Percentiles rank a stretch among this genome's conserved stretches.
Conservation (phyloP, 1,140 invertebrate species). For the Goniozus legneri region DNA sequence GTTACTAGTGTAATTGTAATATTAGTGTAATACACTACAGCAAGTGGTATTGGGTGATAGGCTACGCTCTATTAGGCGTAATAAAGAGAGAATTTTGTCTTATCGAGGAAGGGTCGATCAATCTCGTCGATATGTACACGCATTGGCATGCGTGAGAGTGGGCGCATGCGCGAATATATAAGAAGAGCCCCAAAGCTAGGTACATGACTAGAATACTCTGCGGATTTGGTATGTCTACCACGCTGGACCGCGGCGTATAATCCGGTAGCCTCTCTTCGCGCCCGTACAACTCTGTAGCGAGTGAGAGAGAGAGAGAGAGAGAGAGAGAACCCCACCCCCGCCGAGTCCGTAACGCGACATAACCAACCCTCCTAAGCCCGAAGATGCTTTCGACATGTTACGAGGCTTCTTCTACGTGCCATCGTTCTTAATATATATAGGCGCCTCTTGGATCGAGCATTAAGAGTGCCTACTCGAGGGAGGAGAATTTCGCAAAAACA, state of each 20-base stretch:
- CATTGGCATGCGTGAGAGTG: background rate
- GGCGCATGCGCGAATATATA: background rate
- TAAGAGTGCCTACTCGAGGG: too few species aligned
- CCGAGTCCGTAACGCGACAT: slow-evolving; percentile 12
- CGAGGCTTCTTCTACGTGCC: background rate
- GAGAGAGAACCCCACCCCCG: slow-evolving; percentile 14
- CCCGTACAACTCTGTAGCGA: too few species aligned
- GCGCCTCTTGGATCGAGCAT: too few species aligned
- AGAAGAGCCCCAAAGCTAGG: slow-evolving; percentile 13
- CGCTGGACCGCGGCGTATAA: slow-evolving; percentile 43
- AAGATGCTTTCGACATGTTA: background rate
- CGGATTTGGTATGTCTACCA: slow-evolving; percentile 52
- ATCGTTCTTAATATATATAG: too few species aligned
- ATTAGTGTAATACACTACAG: too few species aligned
- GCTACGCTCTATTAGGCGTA: slow-evolving; percentile 23
- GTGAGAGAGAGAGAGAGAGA: too few species aligned
- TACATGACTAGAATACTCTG: slow-evolving; percentile 54
- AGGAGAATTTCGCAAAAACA: too few species aligned
- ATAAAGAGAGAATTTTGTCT: slow-evolving; percentile 15
- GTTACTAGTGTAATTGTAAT: too few species aligned
- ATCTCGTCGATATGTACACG: background rate
- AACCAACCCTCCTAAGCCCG: slow-evolving; percentile 6
- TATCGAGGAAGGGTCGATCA: background rate
- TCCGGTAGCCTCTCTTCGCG: too few species aligned
- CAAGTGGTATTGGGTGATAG: too few species aligned